Evolutionary conservation across 2,113 vertebrate species (phyloP), one percentile per base, ranked within the genome.

Genomic region (Oenanthe melanoleuca): DNA sequence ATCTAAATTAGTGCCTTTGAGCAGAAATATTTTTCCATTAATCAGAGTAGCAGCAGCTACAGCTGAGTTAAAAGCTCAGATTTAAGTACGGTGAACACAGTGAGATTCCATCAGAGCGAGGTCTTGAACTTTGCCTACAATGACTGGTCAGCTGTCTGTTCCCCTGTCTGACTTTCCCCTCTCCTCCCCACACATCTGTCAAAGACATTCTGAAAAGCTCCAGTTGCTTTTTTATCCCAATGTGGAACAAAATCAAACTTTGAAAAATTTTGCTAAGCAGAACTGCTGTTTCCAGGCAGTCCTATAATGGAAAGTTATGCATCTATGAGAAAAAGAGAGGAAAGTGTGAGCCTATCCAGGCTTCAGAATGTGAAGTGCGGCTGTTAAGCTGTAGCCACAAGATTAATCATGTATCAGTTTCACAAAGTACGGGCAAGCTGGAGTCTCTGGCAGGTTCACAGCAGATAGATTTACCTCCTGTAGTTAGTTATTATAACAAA

Each of bases 341-440:
- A 65, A 93, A 93, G 65, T 37, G 23, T 94, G 72, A 95, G 73
- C 28, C 78, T 90, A 44, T 61, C 47, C 91, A 93, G 81, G 67
- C 75, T 83, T 64, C 75, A 79, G 52, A 86, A 80, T 38, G 29
- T 57, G 69, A 80, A 91, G 80, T 64, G 72, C 55, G 80, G 72
- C 71, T 89, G 34, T 85, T 91, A 84, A 92, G 83, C 34, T 79
- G 34, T 33, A 90, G 81, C 57, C 67, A 38, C 55, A 23, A 77
- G 78, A 94, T 82, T 42, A 92, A 85, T 95, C 59, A 34, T 18
- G 40, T 61, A 73, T 65, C 50, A 10, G 37, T 64, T 93, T 74
- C 38, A 34, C 28, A 49, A 96, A 80, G 59, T 77, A 55, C 50
- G 56, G 60, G 83, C 72, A 80, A 11, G 8, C 56, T 37, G 33